Evolutionary conservation across 1,140 invertebrate species (phyloP).

Genomic region (Euwallacea fornicatus): DNA sequence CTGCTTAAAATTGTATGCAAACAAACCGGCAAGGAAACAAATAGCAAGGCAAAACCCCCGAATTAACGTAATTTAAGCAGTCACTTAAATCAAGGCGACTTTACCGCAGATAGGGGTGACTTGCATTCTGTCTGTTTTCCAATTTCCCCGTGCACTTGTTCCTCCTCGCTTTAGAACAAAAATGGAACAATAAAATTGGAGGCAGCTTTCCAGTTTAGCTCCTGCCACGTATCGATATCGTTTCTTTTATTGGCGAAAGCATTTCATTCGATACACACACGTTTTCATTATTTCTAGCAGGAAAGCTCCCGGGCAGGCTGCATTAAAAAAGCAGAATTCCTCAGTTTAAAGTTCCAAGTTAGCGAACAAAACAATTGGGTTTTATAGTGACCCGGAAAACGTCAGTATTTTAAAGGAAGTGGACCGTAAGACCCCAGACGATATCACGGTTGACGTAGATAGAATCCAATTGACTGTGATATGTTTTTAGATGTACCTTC

Average conservation of each 20-base stretch:
- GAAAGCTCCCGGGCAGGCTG: background rate
- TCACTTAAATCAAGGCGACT: conserved; percentile 11
- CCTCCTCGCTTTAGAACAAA: conserved; percentile 1
- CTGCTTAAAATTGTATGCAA: no score
- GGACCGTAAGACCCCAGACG: no score
- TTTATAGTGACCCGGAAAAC: no score
- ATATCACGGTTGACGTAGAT: no score
- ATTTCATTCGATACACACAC: background rate
- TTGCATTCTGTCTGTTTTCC: conserved; percentile 8
- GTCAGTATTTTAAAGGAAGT: no score
- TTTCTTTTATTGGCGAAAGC: background rate
- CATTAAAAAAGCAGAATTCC: no score
- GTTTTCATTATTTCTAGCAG: background rate
- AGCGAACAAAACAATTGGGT: no score
- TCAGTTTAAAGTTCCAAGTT: no score
- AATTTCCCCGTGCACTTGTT: conserved; percentile 11
- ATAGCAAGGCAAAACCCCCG: conserved; percentile 1
- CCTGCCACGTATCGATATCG: background rate
- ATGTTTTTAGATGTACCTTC: no score
- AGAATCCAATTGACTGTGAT: no score
- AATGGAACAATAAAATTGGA: background rate
- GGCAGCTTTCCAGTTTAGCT: conserved; percentile 1
- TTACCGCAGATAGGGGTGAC: background rate
- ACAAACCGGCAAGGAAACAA: background rate
- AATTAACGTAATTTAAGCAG: conserved; percentile 16